Percentiles rank a stretch among this genome's conserved stretches.
Evolutionary conservation across 1,140 invertebrate species (phyloP).

Genomic region (Muscidifurax raptorellus): DNA sequence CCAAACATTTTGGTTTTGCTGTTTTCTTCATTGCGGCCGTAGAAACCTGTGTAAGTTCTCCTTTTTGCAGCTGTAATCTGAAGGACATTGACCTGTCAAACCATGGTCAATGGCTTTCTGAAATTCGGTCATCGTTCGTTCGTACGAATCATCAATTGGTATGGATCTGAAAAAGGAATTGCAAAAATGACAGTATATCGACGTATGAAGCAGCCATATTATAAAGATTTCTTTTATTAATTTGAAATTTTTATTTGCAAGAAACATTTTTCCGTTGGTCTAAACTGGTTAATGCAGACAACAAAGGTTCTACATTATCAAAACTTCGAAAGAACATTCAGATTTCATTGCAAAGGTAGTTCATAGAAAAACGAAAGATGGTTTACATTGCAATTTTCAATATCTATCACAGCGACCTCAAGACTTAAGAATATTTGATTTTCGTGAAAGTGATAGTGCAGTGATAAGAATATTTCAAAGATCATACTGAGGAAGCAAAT

Average conservation of each 20-base stretch:
- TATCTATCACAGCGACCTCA: not conserved
- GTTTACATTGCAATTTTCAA: not conserved
- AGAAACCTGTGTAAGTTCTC: constrained; percentile 71
- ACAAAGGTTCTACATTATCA: not conserved
- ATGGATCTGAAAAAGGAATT: constrained; percentile 55
- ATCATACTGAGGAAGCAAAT: constrained; percentile 81
- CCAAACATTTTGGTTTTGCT: constrained; percentile 36
- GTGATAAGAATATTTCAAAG: not conserved
- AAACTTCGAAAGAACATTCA: too few species aligned
- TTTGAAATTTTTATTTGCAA: constrained; percentile 1
- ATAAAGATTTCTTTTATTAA: not conserved
- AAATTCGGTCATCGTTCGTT: constrained; percentile 68
- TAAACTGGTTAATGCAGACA: not conserved
- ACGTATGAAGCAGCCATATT: not conserved
- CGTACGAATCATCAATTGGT: constrained; percentile 65
- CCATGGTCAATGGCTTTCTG: constrained; percentile 72
- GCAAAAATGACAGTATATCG: not conserved
- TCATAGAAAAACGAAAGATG: not conserved
- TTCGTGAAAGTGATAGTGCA: not conserved
- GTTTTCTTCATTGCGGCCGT: constrained; percentile 56
- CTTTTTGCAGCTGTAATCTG: constrained; percentile 72
- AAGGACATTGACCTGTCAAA: constrained; percentile 65
- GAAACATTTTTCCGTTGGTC: not conserved
- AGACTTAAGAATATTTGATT: not conserved
- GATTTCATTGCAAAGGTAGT: not conserved